phyloP scores from a whole-genome alignment of 2,113 vertebrate genomes.

The Rafetus swinhoei region DNA sequence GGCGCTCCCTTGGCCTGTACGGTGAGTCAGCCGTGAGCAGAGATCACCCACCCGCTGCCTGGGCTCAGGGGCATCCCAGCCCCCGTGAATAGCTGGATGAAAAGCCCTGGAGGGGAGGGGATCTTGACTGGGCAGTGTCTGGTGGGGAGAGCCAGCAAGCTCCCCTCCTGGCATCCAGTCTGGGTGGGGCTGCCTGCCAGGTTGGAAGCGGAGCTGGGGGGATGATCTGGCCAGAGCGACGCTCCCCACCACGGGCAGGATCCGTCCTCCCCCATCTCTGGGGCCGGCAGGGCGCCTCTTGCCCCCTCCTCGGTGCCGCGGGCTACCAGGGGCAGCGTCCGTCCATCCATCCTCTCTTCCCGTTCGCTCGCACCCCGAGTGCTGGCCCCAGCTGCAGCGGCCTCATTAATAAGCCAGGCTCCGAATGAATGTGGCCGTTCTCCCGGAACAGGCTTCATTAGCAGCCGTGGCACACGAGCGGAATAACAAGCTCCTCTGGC shows the following conservation, averaged over 20 bases:
- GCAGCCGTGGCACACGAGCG: constrained; percentile 14
- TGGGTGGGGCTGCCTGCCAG: not conserved
- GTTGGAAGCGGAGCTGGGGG: too few species aligned
- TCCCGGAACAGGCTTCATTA: constrained; percentile 53
- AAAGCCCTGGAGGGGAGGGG: not conserved
- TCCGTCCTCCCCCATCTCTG: not conserved
- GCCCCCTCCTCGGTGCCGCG: not conserved
- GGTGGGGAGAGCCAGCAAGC: not conserved
- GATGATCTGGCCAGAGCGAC: not conserved
- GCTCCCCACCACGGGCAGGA: not conserved
- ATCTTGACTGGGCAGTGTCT: not conserved
- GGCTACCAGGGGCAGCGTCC: not conserved
- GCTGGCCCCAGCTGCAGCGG: constrained; percentile 61
- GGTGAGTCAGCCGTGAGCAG: too few species aligned
- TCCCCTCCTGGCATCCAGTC: too few species aligned
- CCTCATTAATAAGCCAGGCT: constrained; percentile 19
- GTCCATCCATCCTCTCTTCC: rapidly evolving
- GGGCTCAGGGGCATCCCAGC: too few species aligned
- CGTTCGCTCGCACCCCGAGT: not conserved
- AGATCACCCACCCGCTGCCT: rapidly evolving
- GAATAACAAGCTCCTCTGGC: constrained; percentile 66
- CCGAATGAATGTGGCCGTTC: constrained; percentile 62
- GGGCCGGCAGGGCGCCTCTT: not conserved
- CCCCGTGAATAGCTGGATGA: not conserved
- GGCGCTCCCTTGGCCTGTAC: too few species aligned